A percentile compares a stretch with the other conserved stretches of the same genome.
These are phyloP conservation scores for Hemiprocne comata DNA, from an alignment of 2,113 vertebrate species.

Conservation along the genomic window DNA sequence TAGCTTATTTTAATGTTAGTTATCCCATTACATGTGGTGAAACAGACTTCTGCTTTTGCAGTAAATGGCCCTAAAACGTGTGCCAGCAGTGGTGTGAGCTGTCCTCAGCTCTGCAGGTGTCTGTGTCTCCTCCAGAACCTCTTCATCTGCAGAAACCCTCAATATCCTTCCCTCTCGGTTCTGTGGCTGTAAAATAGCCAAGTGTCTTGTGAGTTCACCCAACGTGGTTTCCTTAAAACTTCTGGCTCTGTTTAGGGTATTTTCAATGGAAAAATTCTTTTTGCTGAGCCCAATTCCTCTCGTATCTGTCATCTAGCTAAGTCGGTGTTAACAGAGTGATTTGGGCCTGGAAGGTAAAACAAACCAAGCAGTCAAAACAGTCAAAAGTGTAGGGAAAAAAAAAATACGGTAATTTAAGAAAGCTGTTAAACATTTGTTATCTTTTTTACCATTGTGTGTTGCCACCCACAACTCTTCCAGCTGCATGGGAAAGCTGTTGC, in stretches of 20 bases:
- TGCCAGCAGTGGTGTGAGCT: background rate
- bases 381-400: background rate
- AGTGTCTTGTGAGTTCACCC: background rate
- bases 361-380: background rate
- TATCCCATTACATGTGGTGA: background rate
- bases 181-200: background rate
- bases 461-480: slow-evolving; percentile 5
- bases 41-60: background rate
- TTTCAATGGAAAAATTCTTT: slow-evolving; percentile 29
- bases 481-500: slow-evolving; percentile 26
- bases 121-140: background rate
- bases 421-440: slow-evolving; percentile 45
- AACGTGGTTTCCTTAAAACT: background rate
- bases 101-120: background rate
- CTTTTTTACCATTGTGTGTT: slow-evolving; percentile 1
- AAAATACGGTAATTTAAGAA: slow-evolving; percentile 22
- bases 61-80: background rate
- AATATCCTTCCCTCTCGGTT: background rate
- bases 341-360: slow-evolving; percentile 41
- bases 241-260: background rate
- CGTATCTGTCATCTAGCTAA: background rate
- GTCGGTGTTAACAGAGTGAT: slow-evolving; percentile 7
- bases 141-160: background rate
- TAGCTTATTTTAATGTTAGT: background rate
- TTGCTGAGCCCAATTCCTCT: background rate